Evolutionary conservation across 1,140 invertebrate genomes (phyloP).

Genomic region (Acarapis woodi): DNA sequence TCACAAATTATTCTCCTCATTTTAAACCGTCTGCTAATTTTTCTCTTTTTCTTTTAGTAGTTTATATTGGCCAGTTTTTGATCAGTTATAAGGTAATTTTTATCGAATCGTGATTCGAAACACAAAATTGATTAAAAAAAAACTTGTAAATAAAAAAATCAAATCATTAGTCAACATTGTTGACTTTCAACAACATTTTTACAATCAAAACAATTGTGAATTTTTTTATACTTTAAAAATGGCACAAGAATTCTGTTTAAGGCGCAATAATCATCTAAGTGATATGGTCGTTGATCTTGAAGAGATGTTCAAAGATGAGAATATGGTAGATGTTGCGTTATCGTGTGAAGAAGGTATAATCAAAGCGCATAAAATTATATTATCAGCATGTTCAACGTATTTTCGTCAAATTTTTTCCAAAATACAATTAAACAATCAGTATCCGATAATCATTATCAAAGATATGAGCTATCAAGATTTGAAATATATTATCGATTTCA

Average conservation of each 20-base stretch:
- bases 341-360: conserved; percentile 12
- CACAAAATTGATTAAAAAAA: no score
- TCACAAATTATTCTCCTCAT: no score
- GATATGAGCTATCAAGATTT: conserved; percentile 68
- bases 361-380: conserved; percentile 19
- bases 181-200: no score
- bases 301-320: conserved; percentile 7
- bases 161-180: no score
- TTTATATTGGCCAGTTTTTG: no score
- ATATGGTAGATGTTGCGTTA: conserved; percentile 6
- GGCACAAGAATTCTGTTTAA: conserved; percentile 1
- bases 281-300: conserved; percentile 1
- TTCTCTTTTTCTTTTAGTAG: no score
- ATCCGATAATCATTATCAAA: conserved; percentile 64
- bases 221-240: no score
- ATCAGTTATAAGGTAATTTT: no score
- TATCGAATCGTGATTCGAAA: no score
- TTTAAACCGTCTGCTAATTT: no score
- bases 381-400: conserved; percentile 20
- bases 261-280: conserved; percentile 1
- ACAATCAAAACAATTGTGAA: no score
- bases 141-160: no score
- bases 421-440: conserved; percentile 41
- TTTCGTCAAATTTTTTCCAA: conserved; percentile 21
- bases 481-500: conserved; percentile 70